These are phyloP conservation scores for Heliothis subflexa DNA, from an alignment of 1,140 invertebrate species.

Conservation along the genomic window DNA sequence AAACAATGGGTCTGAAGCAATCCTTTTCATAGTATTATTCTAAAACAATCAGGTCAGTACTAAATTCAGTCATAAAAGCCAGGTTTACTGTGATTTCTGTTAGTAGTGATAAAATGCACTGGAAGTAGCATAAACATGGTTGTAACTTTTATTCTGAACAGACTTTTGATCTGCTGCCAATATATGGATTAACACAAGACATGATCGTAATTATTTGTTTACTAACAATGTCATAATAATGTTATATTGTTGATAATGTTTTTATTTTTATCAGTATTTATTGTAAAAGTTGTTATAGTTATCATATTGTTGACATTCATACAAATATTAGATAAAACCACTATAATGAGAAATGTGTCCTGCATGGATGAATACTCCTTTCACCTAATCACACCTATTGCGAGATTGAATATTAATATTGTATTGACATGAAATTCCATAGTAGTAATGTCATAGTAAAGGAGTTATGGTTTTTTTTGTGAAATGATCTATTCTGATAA, in stretches of 20 bases:
- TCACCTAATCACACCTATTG: too few relatives aligned
- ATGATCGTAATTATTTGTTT: conserved; percentile 26
- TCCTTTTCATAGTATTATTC: conserved; percentile 14
- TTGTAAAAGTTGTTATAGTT: not conserved
- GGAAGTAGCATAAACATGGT: conserved; percentile 16
- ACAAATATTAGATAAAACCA: not conserved
- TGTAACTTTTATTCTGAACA: conserved; percentile 13
- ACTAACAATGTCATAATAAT: conserved; percentile 5
- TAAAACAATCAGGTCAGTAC: conserved; percentile 21
- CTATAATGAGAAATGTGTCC: too few relatives aligned
- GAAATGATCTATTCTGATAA: too few relatives aligned
- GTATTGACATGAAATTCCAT: too few relatives aligned
- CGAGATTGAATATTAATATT: too few relatives aligned
- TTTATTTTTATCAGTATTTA: not conserved
- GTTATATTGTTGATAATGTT: not conserved
- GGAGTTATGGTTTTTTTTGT: too few relatives aligned
- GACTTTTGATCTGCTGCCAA: conserved; percentile 29
- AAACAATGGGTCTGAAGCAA: not conserved
- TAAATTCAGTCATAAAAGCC: conserved; percentile 21
- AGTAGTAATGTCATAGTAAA: too few relatives aligned
- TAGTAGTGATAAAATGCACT: conserved; percentile 22
- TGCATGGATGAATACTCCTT: too few relatives aligned
- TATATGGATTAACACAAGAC: conserved; percentile 5
- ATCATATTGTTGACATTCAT: not conserved
- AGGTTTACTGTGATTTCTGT: conserved; percentile 41